These are phyloP conservation scores for Ylistrum balloti DNA, from an alignment of 1,140 invertebrate genomes.

Conservation along the genomic window DNA sequence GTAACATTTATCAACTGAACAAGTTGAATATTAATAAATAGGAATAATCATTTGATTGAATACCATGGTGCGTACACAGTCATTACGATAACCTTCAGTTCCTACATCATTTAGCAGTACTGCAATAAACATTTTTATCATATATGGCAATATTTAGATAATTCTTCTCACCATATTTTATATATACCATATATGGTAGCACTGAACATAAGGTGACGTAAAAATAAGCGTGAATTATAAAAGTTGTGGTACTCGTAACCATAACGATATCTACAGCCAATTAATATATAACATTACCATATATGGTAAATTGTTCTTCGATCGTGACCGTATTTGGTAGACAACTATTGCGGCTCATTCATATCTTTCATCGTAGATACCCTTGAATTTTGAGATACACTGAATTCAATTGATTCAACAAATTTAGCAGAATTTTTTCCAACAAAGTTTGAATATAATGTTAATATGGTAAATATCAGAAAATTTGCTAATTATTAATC, in stretches of 20 bases:
- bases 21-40: slow-evolving; percentile 20
- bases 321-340: too few relatives aligned
- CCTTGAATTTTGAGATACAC: too few relatives aligned
- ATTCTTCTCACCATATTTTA: not conserved
- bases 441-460: too few relatives aligned
- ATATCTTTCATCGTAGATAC: too few relatives aligned
- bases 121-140: slow-evolving; percentile 18
- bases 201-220: not conserved
- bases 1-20: slow-evolving; percentile 24
- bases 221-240: not conserved
- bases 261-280: not conserved
- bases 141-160: not conserved
- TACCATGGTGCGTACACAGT: slow-evolving; percentile 22
- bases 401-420: too few relatives aligned
- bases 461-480: too few relatives aligned
- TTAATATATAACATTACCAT: slow-evolving; percentile 34
- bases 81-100: not conserved
- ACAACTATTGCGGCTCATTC: too few relatives aligned
- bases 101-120: not conserved
- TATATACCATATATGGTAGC: not conserved
- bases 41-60: slow-evolving; percentile 22
- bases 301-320: too few relatives aligned
- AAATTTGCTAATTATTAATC: too few relatives aligned
- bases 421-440: too few relatives aligned
- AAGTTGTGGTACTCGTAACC: not conserved